Base-by-base conservation (phyloP, 1,140 invertebrate species). In the Lepidurus arcticus region DNA sequence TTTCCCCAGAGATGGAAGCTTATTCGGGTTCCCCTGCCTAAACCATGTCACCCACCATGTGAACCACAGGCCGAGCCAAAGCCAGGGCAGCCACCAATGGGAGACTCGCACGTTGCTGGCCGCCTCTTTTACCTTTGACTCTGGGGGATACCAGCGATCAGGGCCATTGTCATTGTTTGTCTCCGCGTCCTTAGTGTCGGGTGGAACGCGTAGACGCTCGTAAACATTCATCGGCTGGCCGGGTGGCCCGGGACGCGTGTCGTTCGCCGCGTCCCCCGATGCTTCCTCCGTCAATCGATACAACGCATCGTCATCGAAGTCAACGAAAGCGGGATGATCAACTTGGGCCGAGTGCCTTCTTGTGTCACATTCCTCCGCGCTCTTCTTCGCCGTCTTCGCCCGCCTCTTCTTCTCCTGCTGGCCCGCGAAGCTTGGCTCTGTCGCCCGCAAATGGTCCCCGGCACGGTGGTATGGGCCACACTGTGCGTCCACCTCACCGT, bases 21-120 rank as follows among this genome's bases (percentile, higher is more conserved):
- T 65, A 13, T 16, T 65, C 53, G 9, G 53, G 53, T 65, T 16
- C 45, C 16, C 4, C 10, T 47, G 53, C 53, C 53, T 65, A 21
- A 65, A 65, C 53, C 53, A 65, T 9, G 53, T 65, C 53, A 21
- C 53, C 53, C 53, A 65, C 53, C 53, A 65, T n/a, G 53, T 65
- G 53, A 65, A 65, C 53, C 53, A 65, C 53, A 65, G 21, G 16
- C 53, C 21, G 16, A 65, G 21, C 53, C 53, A 65, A n/a, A 65
- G 53, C 9, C 53, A 9, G 21, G 53, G 53, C 21, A 65, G 21
- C 53, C 53, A 65, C 53, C 53, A 65, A 21, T 21, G 21, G 53
- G 53, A 21, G 7, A 65, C 13, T 16, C 13, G 53, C 21, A 65
- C 13, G 21, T 65, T 13, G 16, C 21, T 65, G 53, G 53, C 53